Conservation (phyloP, 2,888 invertebrate species). For the Chalcis sispes region DNA sequence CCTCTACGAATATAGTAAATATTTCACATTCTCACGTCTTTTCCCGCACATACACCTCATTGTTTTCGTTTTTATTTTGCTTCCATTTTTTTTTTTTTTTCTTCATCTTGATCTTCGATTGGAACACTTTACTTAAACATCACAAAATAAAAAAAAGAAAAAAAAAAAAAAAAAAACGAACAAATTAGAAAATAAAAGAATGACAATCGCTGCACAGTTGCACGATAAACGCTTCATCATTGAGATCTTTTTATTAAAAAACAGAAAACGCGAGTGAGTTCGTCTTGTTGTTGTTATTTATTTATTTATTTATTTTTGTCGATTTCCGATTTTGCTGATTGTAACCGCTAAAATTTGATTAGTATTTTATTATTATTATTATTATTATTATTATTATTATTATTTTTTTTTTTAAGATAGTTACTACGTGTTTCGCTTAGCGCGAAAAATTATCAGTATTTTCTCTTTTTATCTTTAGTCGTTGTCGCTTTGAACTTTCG, state of each 20-base stretch:
- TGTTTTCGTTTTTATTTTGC: neutral
- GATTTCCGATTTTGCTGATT: constrained; percentile 28
- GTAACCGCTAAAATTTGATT: constrained; percentile 44
- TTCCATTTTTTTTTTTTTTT: neutral
- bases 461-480: constrained; percentile 15
- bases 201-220: no score
- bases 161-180: neutral
- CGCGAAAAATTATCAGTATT: neutral
- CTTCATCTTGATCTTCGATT: neutral
- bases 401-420: neutral
- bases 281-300: neutral
- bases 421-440: neutral
- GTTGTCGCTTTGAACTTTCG: constrained; percentile 45
- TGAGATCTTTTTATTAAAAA: constrained; percentile 1
- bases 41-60: constrained; percentile 6
- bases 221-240: neutral
- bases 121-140: constrained; percentile 22
- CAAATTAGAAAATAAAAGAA: neutral
- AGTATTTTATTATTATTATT: no score
- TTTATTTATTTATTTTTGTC: no score
- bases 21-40: constrained; percentile 34
- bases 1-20: constrained; percentile 47
- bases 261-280: neutral
- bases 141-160: constrained; percentile 12
- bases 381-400: no score